Evolutionary conservation across 2,113 vertebrate species (phyloP).

Genomic region (Poecile atricapillus): DNA sequence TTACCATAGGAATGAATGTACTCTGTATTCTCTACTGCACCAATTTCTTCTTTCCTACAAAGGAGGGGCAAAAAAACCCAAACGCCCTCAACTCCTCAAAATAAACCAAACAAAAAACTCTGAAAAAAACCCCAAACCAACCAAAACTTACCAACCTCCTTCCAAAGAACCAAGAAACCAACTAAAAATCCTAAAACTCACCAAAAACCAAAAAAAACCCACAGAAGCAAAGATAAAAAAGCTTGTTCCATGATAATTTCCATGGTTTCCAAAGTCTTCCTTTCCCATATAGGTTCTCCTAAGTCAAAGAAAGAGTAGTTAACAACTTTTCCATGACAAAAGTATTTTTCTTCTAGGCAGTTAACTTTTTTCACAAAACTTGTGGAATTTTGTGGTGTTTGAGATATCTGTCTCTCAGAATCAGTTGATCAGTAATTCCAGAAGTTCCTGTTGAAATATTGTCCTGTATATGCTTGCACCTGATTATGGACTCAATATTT

Average conservation of each 20-base stretch:
- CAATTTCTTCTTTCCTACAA: not conserved
- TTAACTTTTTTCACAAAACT: not conserved
- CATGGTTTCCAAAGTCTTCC: not conserved
- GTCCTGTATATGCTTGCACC: not conserved
- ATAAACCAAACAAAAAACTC: not conserved
- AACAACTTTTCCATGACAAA: not conserved
- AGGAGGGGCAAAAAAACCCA: accelerated
- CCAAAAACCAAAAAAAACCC: not conserved
- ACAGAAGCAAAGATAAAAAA: not conserved
- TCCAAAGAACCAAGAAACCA: not conserved
- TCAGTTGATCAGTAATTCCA: not conserved
- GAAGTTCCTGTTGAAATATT: not conserved
- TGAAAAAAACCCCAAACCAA: not conserved
- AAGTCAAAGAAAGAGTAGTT: not conserved
- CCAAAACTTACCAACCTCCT: accelerated
- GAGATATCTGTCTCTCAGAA: not conserved
- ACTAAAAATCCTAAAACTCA: not conserved
- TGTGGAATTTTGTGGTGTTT: not conserved
- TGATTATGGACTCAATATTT: not conserved
- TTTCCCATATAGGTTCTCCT: not conserved
- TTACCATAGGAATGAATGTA: not conserved
- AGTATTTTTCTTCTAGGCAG: not conserved
- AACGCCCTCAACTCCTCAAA: accelerated
- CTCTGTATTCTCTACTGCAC: not conserved
- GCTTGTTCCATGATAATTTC: not conserved